Percentiles rank a stretch among this genome's conserved stretches.
phyloP scores from a whole-genome alignment of 2,113 vertebrate genomes.

The Cichladusa arquata region DNA sequence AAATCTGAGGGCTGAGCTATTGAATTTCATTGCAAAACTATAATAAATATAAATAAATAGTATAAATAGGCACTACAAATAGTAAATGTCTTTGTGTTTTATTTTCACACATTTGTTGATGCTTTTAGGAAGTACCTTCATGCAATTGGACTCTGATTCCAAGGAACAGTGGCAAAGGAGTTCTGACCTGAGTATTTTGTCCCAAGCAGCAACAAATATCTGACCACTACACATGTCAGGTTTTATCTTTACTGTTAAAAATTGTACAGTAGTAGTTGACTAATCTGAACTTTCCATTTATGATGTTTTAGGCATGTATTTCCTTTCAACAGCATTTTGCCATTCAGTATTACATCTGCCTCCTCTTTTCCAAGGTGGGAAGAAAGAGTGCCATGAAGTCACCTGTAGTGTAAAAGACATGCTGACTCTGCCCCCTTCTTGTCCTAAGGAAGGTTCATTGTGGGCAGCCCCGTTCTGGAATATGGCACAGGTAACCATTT shows the following conservation, averaged over 20 bases:
- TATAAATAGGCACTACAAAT: not conserved
- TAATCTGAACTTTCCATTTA: not conserved
- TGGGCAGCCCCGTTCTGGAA: not conserved
- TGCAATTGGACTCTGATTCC: not conserved
- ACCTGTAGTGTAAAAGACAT: accelerated
- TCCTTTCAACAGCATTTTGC: not conserved
- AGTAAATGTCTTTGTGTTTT: not conserved
- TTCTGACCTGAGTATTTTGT: not conserved
- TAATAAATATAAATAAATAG: not conserved
- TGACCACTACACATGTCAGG: not conserved
- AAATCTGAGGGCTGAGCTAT: not conserved
- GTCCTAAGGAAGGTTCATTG: not conserved
- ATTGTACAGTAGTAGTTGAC: not conserved
- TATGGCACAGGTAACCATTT: not conserved
- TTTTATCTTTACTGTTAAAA: not conserved
- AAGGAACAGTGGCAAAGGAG: not conserved
- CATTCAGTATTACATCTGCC: not conserved
- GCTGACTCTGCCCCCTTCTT: not conserved
- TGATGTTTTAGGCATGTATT: not conserved
- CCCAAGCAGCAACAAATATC: not conserved
- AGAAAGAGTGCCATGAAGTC: not conserved
- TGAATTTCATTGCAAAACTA: not conserved
- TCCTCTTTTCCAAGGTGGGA: not conserved
- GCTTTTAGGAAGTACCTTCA: not conserved
- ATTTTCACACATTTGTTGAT: not conserved